A percentile compares a stretch with the other conserved stretches of the same genome.
Conservation (phyloP, 2,113 vertebrate genomes). For the Platichthys flesus region DNA sequence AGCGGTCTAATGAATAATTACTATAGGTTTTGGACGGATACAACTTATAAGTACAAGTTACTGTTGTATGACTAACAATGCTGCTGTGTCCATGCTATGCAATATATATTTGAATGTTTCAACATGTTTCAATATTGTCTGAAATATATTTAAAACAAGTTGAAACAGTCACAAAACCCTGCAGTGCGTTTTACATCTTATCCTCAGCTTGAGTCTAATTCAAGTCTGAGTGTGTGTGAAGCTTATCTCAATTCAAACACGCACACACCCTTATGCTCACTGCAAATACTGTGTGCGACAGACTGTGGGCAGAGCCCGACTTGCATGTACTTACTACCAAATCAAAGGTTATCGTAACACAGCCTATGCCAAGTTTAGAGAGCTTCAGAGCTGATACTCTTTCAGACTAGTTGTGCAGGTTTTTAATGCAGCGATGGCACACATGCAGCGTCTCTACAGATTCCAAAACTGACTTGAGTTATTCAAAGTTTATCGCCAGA, state of each 20-base stretch:
- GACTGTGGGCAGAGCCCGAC: constrained; percentile 1
- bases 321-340: background rate
- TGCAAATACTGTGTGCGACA: constrained; percentile 20
- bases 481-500: background rate
- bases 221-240: background rate
- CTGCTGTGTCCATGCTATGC: background rate
- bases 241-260: constrained; percentile 20
- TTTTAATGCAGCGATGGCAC: background rate
- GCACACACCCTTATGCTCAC: constrained; percentile 35
- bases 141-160: background rate
- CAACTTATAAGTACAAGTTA: too few species aligned
- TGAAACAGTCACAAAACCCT: background rate
- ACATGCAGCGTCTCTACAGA: background rate
- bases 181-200: background rate
- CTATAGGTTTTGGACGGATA: too few species aligned
- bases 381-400: too few species aligned
- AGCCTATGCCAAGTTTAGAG: constrained; percentile 19
- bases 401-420: background rate
- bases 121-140: background rate
- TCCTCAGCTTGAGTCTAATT: background rate
- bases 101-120: background rate
- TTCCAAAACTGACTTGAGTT: background rate
- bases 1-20: background rate
- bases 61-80: too few species aligned
- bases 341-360: background rate